Percentiles rank a stretch among this genome's conserved stretches.
Conservation (phyloP, 2,888 invertebrate species). For the Chaetoderma sp. region DNA sequence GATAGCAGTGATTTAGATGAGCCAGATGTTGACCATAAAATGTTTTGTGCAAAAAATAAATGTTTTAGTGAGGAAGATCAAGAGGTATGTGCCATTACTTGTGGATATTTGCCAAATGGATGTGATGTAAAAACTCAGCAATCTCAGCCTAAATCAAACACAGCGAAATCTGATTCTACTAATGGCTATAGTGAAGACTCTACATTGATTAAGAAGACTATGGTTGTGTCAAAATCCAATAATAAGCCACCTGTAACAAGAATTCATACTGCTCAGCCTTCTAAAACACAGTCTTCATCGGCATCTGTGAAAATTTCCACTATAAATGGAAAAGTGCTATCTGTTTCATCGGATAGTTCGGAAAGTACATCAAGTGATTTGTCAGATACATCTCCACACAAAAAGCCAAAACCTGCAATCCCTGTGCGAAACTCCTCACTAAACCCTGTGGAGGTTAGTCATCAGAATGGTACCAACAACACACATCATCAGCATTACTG, state of each 20-base stretch:
- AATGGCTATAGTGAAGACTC: too few relatives aligned
- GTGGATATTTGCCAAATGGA: slow-evolving; percentile 9
- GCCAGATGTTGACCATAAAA: too few relatives aligned
- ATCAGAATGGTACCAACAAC: too few relatives aligned
- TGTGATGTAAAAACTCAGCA: neutral
- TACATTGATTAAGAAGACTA: too few relatives aligned
- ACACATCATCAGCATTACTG: too few relatives aligned
- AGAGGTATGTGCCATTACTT: slow-evolving; percentile 54
- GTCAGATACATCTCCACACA: slow-evolving; percentile 20
- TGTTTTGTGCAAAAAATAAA: slow-evolving; percentile 22
- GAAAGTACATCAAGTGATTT: slow-evolving; percentile 22
- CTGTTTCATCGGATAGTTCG: slow-evolving; percentile 11
- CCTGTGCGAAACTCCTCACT: neutral
- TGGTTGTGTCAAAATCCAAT: slow-evolving; percentile 11
- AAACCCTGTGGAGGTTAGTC: too few relatives aligned
- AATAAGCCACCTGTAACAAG: slow-evolving; percentile 3
- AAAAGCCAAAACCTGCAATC: slow-evolving; percentile 14
- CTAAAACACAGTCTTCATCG: neutral
- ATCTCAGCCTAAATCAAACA: neutral
- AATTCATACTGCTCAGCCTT: neutral
- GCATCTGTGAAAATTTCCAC: neutral
- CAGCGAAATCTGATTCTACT: neutral
- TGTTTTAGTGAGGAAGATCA: slow-evolving; percentile 54
- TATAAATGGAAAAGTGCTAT: slow-evolving; percentile 2
- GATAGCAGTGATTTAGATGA: neutral